A percentile compares a stretch with the other conserved stretches of the same genome.
Conservation (phyloP, 1,140 invertebrate species). For the Oedothorax gibbosus region DNA sequence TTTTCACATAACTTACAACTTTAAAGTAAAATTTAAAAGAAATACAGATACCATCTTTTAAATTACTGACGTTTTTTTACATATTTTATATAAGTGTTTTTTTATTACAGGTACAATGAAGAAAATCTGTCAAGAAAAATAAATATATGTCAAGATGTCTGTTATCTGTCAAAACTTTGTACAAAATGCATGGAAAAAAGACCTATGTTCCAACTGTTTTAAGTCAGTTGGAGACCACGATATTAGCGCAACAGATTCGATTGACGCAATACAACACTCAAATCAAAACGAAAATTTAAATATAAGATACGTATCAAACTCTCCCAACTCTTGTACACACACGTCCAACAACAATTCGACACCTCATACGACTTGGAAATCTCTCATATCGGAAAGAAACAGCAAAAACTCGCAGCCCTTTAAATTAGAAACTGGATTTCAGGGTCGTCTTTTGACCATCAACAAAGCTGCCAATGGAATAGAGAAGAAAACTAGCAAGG, state of each 20-base stretch:
- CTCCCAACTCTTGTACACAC: not conserved
- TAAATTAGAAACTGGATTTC: constrained; percentile 53
- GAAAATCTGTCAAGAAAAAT: not conserved
- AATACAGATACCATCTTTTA: no score
- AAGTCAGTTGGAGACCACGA: constrained; percentile 86
- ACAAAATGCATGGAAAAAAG: constrained; percentile 96
- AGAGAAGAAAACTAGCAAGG: constrained; percentile 26
- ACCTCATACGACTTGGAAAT: constrained; percentile 58
- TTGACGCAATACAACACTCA: not conserved
- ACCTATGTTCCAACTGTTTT: constrained; percentile 94
- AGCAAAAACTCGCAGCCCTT: constrained; percentile 45
- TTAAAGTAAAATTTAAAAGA: no score
- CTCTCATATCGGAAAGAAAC: constrained; percentile 49
- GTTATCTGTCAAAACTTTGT: constrained; percentile 90
- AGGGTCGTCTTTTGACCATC: constrained; percentile 49
- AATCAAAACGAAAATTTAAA: not conserved
- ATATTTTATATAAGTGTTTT: not conserved
- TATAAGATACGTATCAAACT: not conserved
- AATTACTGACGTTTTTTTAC: no score
- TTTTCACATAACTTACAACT: no score
- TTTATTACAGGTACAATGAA: constrained; percentile 22
- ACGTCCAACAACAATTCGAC: not conserved
- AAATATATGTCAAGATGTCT: constrained; percentile 72
- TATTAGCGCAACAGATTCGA: not conserved
- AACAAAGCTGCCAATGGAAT: constrained; percentile 30